A percentile compares a stretch with the other conserved stretches of the same genome.
Evolutionary conservation across 1,140 invertebrate species (phyloP).

Genomic region (Megathymus violae): DNA sequence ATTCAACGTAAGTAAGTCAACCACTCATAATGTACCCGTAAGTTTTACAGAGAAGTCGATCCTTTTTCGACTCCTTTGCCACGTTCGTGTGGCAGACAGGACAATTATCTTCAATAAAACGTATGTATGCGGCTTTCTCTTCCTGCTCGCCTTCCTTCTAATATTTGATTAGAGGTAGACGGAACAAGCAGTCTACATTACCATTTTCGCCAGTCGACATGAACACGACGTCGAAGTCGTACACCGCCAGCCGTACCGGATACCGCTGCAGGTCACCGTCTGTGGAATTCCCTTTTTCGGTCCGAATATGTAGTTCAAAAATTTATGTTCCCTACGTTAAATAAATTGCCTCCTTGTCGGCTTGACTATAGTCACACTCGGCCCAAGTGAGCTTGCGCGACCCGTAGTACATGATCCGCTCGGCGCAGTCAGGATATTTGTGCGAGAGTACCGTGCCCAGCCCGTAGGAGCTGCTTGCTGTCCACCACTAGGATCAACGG

Average conservation of each 20-base stretch:
- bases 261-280: no score
- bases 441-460: conserved; percentile 37
- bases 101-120: conserved; percentile 17
- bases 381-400: no score
- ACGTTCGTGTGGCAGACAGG: conserved; percentile 27
- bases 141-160: no score
- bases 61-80: conserved; percentile 16
- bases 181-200: not conserved
- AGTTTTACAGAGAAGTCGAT: conserved; percentile 35
- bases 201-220: no score
- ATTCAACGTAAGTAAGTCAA: conserved; percentile 33
- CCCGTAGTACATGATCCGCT: no score
- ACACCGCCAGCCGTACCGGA: no score
- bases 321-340: conserved; percentile 1
- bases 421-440: no score
- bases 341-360: no score
- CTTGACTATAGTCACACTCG: no score
- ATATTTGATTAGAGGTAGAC: not conserved
- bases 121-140: not conserved
- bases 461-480: conserved; percentile 49
- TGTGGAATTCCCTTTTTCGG: no score
- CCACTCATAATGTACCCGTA: conserved; percentile 38
- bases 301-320: not conserved
- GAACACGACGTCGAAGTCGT: no score
- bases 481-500: conserved; percentile 41